Evolutionary conservation across 1,140 invertebrate species (phyloP), one percentile per base, ranked within the genome.

Genomic region (Thereuonema tuberculata): DNA sequence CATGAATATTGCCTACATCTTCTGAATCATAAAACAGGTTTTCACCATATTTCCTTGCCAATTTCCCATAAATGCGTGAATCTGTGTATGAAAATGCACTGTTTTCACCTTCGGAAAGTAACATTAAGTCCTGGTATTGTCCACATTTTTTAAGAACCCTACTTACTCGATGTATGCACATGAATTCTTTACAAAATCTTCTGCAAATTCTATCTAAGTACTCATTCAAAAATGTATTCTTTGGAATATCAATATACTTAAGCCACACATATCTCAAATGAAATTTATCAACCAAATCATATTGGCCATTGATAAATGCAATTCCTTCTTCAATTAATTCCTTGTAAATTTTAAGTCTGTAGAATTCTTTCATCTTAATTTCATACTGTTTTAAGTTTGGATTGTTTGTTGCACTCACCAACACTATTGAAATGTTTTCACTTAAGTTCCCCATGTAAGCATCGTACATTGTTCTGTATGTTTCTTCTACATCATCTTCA

Each of bases 71-170:
- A 48, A 63, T 65, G 23, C 56, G 59, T 0, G 50, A 21, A 54
- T 71, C 70, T 26, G 67, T 67, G 56, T 71, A 71, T 1, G 65
- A 61, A 47, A 64, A 71, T 1, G 69, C 69, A 15, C 62, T 46
- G 47, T 65, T 62, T 21, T 69, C 65, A 1, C 70, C 70, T 47
- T 69, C 66, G 2, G 68, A 70, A 9, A 71, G 54, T 0, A 71
- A 61, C 68, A 71, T 69, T 15, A 71, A 58, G 52, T 71, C 70
- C 53, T 71, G 70, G 58, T 71, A 70, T 46, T 71, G 70, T 1
- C 70, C 69, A 63, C 70, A 71, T 61, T 71, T 71, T 23, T 67
- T 63, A 2, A 71, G 46, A 14, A 71, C 70, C 2, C 67, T 58
- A 27, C 66, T 69, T 1, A 68, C 68, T 26, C 70, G 62, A 56